Percentiles rank a stretch among this genome's conserved stretches.
These are phyloP conservation scores for Eretmochelys imbricata DNA, from an alignment of 2,113 vertebrate species.

Conservation along the genomic window DNA sequence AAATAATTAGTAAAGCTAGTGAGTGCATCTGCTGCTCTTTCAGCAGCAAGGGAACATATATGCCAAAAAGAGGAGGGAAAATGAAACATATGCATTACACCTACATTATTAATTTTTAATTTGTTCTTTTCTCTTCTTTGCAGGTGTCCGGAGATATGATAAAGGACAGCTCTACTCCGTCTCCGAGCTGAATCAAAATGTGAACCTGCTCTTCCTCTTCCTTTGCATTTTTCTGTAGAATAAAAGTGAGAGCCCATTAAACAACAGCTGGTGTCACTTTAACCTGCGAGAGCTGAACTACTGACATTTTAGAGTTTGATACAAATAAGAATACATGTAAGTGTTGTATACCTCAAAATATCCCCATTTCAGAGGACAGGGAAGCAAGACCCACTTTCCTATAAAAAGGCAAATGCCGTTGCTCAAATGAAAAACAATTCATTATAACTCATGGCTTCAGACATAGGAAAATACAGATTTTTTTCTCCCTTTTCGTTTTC, in stretches of 20 bases:
- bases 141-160: conserved; percentile 97
- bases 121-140: conserved; percentile 96
- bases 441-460: not conserved
- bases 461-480: not conserved
- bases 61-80: not conserved
- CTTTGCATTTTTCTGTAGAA: conserved; percentile 88
- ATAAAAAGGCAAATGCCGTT: not conserved
- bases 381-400: too few relatives aligned
- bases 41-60: conserved; percentile 8
- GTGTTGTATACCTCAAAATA: not conserved
- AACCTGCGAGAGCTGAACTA: not conserved
- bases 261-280: conserved; percentile 20
- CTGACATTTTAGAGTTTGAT: not conserved
- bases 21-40: conserved; percentile 6
- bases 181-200: conserved; percentile 89
- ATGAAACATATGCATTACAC: conserved; percentile 41
- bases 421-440: not conserved
- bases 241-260: conserved; percentile 58
- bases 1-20: conserved; percentile 26
- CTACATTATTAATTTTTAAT: conserved; percentile 97
- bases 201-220: conserved; percentile 88
- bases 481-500: not conserved
- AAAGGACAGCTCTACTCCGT: conserved; percentile 91
- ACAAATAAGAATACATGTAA: not conserved
- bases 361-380: not conserved